A percentile compares a stretch with the other conserved stretches of the same genome.
phyloP scores from a whole-genome alignment of 1,140 invertebrate species.

The Aplysia californica region DNA sequence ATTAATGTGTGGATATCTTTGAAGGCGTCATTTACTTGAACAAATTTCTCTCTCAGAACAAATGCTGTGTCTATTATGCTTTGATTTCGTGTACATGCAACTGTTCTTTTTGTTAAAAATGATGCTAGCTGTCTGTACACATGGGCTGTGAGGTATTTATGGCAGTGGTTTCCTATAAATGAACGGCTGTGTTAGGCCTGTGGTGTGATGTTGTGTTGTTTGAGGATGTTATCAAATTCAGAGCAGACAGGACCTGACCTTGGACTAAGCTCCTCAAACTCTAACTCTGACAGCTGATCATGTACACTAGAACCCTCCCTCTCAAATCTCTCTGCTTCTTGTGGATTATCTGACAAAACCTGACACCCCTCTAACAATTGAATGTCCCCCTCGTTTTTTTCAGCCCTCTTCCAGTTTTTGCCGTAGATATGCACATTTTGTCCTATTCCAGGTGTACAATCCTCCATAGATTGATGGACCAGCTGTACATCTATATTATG shows the following conservation, averaged over 20 bases:
- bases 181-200: conserved; percentile 9
- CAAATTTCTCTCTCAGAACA: background rate
- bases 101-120: background rate
- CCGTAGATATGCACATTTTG: no score
- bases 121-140: background rate
- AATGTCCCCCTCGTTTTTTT: background rate
- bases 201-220: background rate
- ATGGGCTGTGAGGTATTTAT: background rate
- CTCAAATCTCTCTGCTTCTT: background rate
- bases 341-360: background rate
- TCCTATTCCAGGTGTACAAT: background rate
- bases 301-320: no score
- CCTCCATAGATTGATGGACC: no score
- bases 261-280: background rate
- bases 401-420: no score
- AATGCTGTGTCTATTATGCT: background rate
- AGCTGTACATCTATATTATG: background rate
- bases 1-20: no score
- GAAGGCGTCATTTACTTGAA: no score
- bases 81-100: background rate
- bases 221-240: background rate
- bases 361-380: no score
- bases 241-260: background rate
- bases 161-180: conserved; percentile 20
- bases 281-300: no score